Evolutionary conservation across 2,797 vertebrate species (phyloP), one percentile per base, ranked within the genome.

Genomic region (Sebastes minor): DNA sequence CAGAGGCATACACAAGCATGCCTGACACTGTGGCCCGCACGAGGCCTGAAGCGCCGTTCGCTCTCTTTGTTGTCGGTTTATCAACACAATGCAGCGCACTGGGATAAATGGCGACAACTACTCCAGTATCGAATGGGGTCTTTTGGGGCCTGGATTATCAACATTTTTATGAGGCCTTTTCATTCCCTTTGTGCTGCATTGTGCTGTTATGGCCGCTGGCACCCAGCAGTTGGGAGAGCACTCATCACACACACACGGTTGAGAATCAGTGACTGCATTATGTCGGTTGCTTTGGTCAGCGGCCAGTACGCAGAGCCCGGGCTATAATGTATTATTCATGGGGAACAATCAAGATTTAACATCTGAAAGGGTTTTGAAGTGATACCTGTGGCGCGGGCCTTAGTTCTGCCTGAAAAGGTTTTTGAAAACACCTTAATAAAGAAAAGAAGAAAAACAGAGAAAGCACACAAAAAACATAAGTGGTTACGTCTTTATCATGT

Each of bases 281-380:
- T 88, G 85, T 86, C 60, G 33, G 81, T 65, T 77, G 90, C 90
- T 91, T 89, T 92, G 92, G 93, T 94, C 90, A 90, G 87, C 57
- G 42, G 90, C 90, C 91, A 88, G 88, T 60, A 22, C 10, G 56
- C 83, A 28, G 67, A 89, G 84, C 83, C 67, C 71, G 3, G 81
- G 69, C 80, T 88, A 9, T 89, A 65, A 93, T 93, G 88, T 92
- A 86, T 94, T 92, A 93, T 95, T 94, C 91, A 93, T 92, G 79
- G 69, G 1, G 63, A 86, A 92, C 88, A 93, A 93, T 92, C 89
- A 90, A 83, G 90, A 90, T 91, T 93, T 93, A 90, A 92, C 91
- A 91, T 93, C 71, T 86, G 89, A 93, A 89, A 86, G 88, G 70
- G 77, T 84, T 92, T 92, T 92, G 88, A 92, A 93, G 88, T 89